Percentiles rank a stretch among this genome's conserved stretches.
Evolutionary conservation across 2,888 invertebrate species (phyloP).

Genomic region (Drosophila affinis): DNA sequence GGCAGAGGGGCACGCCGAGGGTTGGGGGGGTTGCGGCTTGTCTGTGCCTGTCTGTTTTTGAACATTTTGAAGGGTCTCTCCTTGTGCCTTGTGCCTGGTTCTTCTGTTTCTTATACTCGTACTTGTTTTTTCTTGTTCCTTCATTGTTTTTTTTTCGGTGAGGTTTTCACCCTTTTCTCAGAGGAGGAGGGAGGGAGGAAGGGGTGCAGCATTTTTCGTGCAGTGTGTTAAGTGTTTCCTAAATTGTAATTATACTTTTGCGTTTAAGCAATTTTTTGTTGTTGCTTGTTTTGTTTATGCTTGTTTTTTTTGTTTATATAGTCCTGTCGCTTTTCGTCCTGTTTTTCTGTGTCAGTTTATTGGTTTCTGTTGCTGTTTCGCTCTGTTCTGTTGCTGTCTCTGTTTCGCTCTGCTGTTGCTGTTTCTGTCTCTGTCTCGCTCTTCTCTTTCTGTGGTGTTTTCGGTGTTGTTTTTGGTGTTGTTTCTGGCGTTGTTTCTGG

Average conservation of each 20-base stretch:
- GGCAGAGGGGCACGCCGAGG: too few relatives aligned
- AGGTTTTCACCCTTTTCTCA: slow-evolving; percentile 30
- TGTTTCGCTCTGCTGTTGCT: neutral
- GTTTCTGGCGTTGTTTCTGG: too few relatives aligned
- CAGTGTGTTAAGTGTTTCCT: slow-evolving; percentile 70
- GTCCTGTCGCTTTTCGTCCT: slow-evolving; percentile 22
- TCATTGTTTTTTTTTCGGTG: slow-evolving; percentile 4
- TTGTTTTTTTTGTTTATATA: slow-evolving; percentile 52
- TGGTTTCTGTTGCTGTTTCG: neutral
- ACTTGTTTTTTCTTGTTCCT: slow-evolving; percentile 2
- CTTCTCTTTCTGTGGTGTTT: neutral
- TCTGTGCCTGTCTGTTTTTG: slow-evolving; percentile 47
- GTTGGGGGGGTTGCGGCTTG: neutral
- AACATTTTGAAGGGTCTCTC: slow-evolving; percentile 52
- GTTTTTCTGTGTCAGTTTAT: slow-evolving; percentile 45
- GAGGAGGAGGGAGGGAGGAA: slow-evolving; percentile 14
- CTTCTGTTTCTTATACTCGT: slow-evolving; percentile 12
- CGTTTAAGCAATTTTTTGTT: slow-evolving; percentile 57
- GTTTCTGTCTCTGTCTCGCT: neutral
- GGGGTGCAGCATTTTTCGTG: slow-evolving; percentile 43
- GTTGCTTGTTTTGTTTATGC: neutral
- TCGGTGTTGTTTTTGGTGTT: too few relatives aligned
- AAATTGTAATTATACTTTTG: slow-evolving; percentile 77
- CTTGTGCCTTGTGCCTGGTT: slow-evolving; percentile 7
- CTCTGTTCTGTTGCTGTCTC: neutral